Evolutionary conservation across 2,888 invertebrate genomes (phyloP).

Genomic region (Scaptomyza polygonia): DNA sequence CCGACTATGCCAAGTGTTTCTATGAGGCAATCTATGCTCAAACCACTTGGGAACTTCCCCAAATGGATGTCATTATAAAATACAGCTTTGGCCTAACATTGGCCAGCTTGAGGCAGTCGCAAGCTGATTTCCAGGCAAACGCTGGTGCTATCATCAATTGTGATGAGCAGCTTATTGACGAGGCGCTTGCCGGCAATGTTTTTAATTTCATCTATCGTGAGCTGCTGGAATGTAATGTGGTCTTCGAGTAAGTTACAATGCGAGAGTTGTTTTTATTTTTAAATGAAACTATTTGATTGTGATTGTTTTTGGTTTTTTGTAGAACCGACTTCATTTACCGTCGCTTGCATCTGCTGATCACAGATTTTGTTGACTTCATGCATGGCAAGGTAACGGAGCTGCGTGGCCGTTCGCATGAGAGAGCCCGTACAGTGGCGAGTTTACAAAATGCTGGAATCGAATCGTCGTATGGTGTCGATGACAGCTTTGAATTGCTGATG

Average conservation of each 20-base stretch:
- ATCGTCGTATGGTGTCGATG: slow-evolving; percentile 89
- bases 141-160: slow-evolving; percentile 87
- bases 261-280: background rate
- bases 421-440: slow-evolving; percentile 90
- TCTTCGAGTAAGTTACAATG: slow-evolving; percentile 86
- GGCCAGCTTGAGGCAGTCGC: slow-evolving; percentile 87
- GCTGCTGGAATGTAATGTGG: slow-evolving; percentile 88
- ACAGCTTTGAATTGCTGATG: slow-evolving; percentile 93
- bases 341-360: slow-evolving; percentile 92
- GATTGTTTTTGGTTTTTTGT: background rate
- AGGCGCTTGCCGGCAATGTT: slow-evolving; percentile 91
- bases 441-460: slow-evolving; percentile 91
- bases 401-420: slow-evolving; percentile 94
- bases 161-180: slow-evolving; percentile 92
- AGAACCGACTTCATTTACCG: slow-evolving; percentile 92
- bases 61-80: slow-evolving; percentile 86
- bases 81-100: slow-evolving; percentile 90
- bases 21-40: slow-evolving; percentile 85
- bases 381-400: slow-evolving; percentile 94
- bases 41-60: slow-evolving; percentile 62
- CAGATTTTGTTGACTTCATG: slow-evolving; percentile 96
- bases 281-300: background rate
- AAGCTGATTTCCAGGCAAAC: slow-evolving; percentile 86
- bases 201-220: slow-evolving; percentile 92
- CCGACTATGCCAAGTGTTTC: slow-evolving; percentile 86